Percentiles rank a stretch among this genome's conserved stretches.
phyloP scores from a whole-genome alignment of 2,888 invertebrate species.

The Stegophylla sp. region DNA sequence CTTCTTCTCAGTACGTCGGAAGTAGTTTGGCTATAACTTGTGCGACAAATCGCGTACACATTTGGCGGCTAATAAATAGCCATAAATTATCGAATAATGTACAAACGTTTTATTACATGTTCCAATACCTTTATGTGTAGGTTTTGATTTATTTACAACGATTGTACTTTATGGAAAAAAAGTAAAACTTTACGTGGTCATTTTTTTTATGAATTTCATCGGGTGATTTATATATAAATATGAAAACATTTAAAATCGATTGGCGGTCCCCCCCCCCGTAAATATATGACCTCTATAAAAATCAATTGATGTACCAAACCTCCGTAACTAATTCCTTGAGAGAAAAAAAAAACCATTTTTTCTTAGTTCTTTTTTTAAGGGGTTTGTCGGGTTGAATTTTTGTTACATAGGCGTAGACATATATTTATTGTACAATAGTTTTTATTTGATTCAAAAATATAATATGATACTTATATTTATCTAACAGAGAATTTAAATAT shows the following conservation, averaged over 20 bases:
- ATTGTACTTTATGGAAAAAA: conserved; percentile 35
- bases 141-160: conserved; percentile 49
- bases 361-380: background rate
- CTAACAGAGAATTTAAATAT: too few relatives aligned
- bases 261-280: background rate
- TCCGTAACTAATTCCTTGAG: conserved; percentile 32
- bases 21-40: conserved; percentile 46
- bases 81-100: conserved; percentile 49
- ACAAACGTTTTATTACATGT: conserved; percentile 41
- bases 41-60: conserved; percentile 28
- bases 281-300: background rate
- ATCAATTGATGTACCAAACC: conserved; percentile 32
- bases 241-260: conserved; percentile 14
- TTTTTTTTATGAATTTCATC: conserved; percentile 25
- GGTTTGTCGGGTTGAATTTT: background rate
- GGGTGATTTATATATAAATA: conserved; percentile 27
- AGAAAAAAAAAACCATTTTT: background rate
- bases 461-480: too few relatives aligned
- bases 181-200: conserved; percentile 36
- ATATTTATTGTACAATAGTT: too few relatives aligned
- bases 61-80: conserved; percentile 44
- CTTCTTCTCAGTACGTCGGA: background rate
- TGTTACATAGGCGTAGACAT: background rate
- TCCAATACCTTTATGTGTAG: conserved; percentile 26
- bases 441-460: too few relatives aligned